These are phyloP conservation scores for Zygothrica quintamaculata DNA, from an alignment of 2,888 invertebrate species.

Conservation along the genomic window DNA sequence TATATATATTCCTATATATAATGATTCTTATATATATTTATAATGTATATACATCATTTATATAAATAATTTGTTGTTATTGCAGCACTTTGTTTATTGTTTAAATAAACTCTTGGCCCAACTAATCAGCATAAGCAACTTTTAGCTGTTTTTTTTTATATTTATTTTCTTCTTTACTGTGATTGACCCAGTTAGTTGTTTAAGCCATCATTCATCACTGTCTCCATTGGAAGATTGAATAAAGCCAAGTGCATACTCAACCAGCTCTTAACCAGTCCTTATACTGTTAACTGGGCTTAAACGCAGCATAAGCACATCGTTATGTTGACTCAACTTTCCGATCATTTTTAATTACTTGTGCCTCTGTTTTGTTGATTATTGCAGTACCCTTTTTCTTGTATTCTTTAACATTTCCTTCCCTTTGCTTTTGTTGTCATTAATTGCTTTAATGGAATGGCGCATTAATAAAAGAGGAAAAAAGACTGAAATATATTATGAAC, in stretches of 20 bases:
- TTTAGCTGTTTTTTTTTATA: background rate
- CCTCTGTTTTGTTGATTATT: slow-evolving; percentile 28
- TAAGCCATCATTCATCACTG: slow-evolving; percentile 42
- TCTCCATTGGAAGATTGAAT: slow-evolving; percentile 25
- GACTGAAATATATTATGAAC: slow-evolving; percentile 59
- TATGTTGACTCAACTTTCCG: slow-evolving; percentile 55
- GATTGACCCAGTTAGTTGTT: slow-evolving; percentile 37
- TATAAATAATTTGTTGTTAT: no score
- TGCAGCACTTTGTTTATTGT: background rate
- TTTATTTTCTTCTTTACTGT: background rate
- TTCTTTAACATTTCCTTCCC: background rate
- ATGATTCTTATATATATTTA: no score
- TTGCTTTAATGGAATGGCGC: slow-evolving; percentile 59
- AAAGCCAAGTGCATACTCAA: slow-evolving; percentile 36
- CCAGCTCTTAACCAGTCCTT: slow-evolving; percentile 4
- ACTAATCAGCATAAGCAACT: slow-evolving; percentile 13
- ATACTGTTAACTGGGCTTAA: slow-evolving; percentile 18
- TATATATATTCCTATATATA: no score
- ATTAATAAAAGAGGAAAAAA: slow-evolving; percentile 70
- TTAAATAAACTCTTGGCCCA: background rate
- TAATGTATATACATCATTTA: no score
- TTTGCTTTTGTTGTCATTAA: slow-evolving; percentile 44
- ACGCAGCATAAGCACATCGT: slow-evolving; percentile 50
- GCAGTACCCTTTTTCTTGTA: background rate
- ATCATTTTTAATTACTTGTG: slow-evolving; percentile 65